These are phyloP conservation scores for Scaptomyza cyrtandrae DNA, from an alignment of 2,888 invertebrate genomes.

Conservation along the genomic window DNA sequence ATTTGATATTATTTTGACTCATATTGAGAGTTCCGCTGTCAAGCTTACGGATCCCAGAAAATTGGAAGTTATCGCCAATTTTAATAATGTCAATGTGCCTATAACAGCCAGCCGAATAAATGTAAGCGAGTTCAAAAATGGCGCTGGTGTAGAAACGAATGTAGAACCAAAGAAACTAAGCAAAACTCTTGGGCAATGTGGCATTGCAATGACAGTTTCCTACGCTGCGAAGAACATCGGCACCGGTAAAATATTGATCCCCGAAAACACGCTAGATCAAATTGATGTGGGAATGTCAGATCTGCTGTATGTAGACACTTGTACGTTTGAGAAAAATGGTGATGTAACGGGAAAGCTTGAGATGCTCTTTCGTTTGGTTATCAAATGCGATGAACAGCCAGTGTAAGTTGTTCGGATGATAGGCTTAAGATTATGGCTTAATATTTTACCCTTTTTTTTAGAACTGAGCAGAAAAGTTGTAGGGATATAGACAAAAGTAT, in stretches of 20 bases:
- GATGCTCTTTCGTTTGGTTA: slow-evolving; percentile 66
- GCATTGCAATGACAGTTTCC: slow-evolving; percentile 64
- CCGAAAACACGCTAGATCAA: slow-evolving; percentile 53
- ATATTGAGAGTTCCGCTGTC: slow-evolving; percentile 48
- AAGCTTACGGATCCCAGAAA: slow-evolving; percentile 38
- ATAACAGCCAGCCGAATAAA: slow-evolving; percentile 77
- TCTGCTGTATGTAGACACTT: slow-evolving; percentile 57
- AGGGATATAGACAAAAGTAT: slow-evolving; percentile 30
- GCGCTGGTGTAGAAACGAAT: slow-evolving; percentile 58
- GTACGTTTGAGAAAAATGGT: slow-evolving; percentile 49
- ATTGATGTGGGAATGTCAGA: slow-evolving; percentile 58
- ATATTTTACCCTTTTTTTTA: neutral
- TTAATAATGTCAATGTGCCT: slow-evolving; percentile 46
- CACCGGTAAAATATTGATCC: slow-evolving; percentile 59
- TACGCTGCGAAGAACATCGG: slow-evolving; percentile 59
- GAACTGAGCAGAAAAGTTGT: neutral
- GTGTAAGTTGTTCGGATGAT: slow-evolving; percentile 31
- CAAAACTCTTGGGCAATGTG: slow-evolving; percentile 55
- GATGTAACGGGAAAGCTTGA: slow-evolving; percentile 59
- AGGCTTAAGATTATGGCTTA: too few species aligned
- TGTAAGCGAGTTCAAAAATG: slow-evolving; percentile 74
- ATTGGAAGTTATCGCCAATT: slow-evolving; percentile 57
- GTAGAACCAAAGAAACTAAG: slow-evolving; percentile 55
- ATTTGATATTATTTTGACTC: slow-evolving; percentile 71
- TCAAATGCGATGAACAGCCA: slow-evolving; percentile 63